Evolutionary conservation across 2,113 vertebrate species (phyloP).

Genomic region (Rhagologus leucostigma): DNA sequence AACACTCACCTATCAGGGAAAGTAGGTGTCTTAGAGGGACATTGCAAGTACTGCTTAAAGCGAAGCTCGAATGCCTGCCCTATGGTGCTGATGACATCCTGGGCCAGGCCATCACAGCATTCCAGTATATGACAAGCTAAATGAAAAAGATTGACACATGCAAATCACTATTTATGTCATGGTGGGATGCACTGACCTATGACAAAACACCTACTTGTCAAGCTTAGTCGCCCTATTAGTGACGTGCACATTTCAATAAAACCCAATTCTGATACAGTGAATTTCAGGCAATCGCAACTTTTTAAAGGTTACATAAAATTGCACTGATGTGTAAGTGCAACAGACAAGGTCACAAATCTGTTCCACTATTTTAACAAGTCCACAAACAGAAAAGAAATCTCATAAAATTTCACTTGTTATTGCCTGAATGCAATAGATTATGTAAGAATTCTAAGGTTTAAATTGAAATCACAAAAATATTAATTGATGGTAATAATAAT

Average conservation of each 20-base stretch:
- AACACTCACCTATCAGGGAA: slow-evolving; percentile 85
- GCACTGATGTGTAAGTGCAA: background rate
- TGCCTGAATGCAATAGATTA: background rate
- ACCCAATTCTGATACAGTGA: background rate
- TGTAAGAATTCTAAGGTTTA: background rate
- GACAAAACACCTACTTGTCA: background rate
- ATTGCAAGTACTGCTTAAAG: slow-evolving; percentile 94
- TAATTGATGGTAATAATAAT: background rate
- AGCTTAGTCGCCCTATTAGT: background rate
- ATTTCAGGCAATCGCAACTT: background rate
- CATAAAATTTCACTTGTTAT: background rate
- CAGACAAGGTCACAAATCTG: background rate
- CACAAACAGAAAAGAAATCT: background rate
- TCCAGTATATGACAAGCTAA: slow-evolving; percentile 96
- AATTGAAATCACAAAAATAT: background rate
- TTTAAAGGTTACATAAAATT: background rate
- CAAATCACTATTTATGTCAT: background rate
- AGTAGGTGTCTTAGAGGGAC: slow-evolving; percentile 85
- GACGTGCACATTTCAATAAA: background rate
- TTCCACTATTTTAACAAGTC: background rate
- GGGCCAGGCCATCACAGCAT: slow-evolving; percentile 90
- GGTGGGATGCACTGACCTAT: background rate
- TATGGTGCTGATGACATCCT: slow-evolving; percentile 94
- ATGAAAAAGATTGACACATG: background rate
- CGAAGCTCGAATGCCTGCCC: slow-evolving; percentile 97